phyloP scores from a whole-genome alignment of 2,797 vertebrate genomes.

The Danionella dracula region DNA sequence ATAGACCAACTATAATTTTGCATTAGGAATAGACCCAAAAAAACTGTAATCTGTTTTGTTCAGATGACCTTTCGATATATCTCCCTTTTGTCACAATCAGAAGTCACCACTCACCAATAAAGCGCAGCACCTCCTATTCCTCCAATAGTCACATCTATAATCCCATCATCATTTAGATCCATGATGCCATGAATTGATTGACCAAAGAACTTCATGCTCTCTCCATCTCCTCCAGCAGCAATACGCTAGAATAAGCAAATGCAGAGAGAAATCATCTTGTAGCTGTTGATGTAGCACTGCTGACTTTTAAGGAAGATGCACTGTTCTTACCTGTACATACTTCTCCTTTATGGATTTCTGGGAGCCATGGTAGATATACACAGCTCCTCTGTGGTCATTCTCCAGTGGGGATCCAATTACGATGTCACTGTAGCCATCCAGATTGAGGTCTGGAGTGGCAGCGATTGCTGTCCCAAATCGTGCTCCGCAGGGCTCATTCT shows the following conservation, averaged over 20 bases:
- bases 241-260: conserved; percentile 72
- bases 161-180: conserved; percentile 90
- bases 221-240: conserved; percentile 86
- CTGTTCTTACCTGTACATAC: conserved; percentile 79
- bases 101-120: conserved; percentile 92
- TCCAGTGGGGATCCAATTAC: conserved; percentile 91
- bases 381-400: conserved; percentile 88
- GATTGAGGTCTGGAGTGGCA: conserved; percentile 86
- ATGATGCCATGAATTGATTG: conserved; percentile 94
- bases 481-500: conserved; percentile 86
- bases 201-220: conserved; percentile 91
- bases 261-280: background rate
- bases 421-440: conserved; percentile 86
- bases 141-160: conserved; percentile 92
- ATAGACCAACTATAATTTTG: too few relatives aligned
- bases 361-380: conserved; percentile 88
- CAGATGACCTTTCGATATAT: too few relatives aligned
- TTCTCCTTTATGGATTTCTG: conserved; percentile 73
- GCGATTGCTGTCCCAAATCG: conserved; percentile 92
- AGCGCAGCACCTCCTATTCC: conserved; percentile 91
- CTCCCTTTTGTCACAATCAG: too few relatives aligned
- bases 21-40: too few relatives aligned
- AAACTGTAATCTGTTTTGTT: too few relatives aligned
- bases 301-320: too few relatives aligned
- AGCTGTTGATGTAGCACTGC: too few relatives aligned